Conservation (phyloP, 1,140 invertebrate species). For the Cotesia typhae region DNA sequence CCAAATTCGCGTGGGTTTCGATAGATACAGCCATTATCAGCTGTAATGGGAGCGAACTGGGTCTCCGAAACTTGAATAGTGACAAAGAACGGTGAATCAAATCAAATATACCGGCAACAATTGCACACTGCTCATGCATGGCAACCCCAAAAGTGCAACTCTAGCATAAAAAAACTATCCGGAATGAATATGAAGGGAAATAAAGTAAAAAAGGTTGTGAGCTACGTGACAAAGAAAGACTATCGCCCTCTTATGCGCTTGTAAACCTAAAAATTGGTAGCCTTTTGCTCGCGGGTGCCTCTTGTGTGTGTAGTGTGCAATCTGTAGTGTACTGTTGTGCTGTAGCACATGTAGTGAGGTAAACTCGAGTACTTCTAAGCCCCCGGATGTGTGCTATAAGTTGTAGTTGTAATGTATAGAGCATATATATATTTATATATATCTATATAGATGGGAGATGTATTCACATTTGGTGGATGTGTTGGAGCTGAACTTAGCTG, state of each 20-base stretch:
- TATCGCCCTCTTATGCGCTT: background rate
- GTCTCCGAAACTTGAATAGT: background rate
- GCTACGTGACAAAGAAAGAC: slow-evolving; percentile 9
- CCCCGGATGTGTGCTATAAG: slow-evolving; percentile 19
- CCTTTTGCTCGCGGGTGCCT: slow-evolving; percentile 54
- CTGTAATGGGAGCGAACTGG: background rate
- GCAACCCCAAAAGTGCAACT: slow-evolving; percentile 10
- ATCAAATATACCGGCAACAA: background rate
- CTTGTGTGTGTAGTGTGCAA: slow-evolving; percentile 45
- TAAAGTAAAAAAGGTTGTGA: too few species aligned
- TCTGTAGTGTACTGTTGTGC: too few species aligned
- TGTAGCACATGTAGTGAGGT: slow-evolving; percentile 50
- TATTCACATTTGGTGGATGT: slow-evolving; percentile 21
- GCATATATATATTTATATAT: too few species aligned
- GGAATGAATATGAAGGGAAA: background rate
- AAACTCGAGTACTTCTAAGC: slow-evolving; percentile 54
- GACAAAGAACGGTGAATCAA: slow-evolving; percentile 2
- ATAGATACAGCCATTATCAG: background rate
- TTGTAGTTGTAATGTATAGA: background rate
- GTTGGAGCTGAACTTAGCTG: slow-evolving; percentile 29
- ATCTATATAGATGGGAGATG: too few species aligned
- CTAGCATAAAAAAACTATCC: too few species aligned
- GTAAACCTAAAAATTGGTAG: slow-evolving; percentile 50
- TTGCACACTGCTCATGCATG: slow-evolving; percentile 20
- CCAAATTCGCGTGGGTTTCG: too few species aligned